Evolutionary conservation across 2,797 vertebrate species (phyloP).

Genomic region (Megaceryle alcyon): DNA sequence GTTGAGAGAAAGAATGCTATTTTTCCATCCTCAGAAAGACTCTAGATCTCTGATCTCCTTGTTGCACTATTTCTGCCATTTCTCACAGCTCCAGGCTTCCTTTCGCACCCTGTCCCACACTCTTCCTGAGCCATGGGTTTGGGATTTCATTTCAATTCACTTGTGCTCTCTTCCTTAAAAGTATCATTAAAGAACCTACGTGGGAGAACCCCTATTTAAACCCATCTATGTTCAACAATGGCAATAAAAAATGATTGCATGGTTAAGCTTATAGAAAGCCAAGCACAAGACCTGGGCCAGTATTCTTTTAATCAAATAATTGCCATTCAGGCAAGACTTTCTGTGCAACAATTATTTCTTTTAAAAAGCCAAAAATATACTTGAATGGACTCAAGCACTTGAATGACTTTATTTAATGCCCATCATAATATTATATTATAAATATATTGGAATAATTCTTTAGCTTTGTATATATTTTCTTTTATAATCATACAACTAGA

Average conservation of each 20-base stretch:
- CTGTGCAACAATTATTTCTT: conserved; percentile 54
- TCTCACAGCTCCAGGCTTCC: not conserved
- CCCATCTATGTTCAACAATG: conserved; percentile 16
- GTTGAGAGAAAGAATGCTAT: not conserved
- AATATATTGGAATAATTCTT: conserved; percentile 55
- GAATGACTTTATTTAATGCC: conserved; percentile 47
- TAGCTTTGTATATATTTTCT: conserved; percentile 54
- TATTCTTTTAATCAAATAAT: conserved; percentile 71
- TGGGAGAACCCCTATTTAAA: conserved; percentile 56
- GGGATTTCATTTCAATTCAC: not conserved
- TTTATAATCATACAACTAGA: conserved; percentile 54
- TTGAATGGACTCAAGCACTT: conserved; percentile 46
- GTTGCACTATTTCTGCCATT: not conserved
- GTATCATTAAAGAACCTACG: conserved; percentile 8
- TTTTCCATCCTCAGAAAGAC: not conserved
- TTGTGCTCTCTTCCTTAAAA: not conserved
- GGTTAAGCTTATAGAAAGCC: conserved; percentile 43
- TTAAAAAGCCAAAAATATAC: conserved; percentile 13
- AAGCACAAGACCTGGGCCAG: conserved; percentile 53
- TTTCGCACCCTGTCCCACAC: conserved; percentile 21
- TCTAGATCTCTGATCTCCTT: not conserved
- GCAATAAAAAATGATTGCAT: conserved; percentile 65
- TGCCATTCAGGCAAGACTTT: conserved; percentile 36
- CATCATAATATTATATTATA: conserved; percentile 46
- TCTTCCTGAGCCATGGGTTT: not conserved